Percentiles rank a stretch among this genome's conserved stretches.
Conservation (phyloP, 2,113 vertebrate species). For the Delphinus delphis region DNA sequence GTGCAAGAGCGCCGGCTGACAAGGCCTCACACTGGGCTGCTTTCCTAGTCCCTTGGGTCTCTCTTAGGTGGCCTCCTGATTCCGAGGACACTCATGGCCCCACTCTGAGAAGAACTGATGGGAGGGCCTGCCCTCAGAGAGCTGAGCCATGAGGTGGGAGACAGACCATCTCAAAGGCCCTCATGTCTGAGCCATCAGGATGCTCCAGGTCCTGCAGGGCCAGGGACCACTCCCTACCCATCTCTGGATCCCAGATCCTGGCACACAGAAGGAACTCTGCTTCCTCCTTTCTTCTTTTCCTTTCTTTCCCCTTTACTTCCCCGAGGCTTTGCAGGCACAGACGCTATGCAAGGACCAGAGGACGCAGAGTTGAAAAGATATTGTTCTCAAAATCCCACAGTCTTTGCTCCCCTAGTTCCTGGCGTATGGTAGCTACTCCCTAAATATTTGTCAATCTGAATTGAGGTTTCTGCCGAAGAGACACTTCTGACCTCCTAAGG, state of each 20-base stretch:
- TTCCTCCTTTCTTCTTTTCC: neutral
- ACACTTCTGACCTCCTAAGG: neutral
- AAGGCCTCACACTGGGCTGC: neutral
- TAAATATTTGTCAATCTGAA: neutral
- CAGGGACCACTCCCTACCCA: neutral
- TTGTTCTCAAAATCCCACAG: neutral
- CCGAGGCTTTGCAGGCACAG: neutral
- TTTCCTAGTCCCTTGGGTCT: neutral
- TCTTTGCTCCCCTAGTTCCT: neutral
- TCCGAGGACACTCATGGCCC: neutral
- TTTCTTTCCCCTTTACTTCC: neutral
- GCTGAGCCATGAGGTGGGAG: neutral
- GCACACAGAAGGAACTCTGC: neutral
- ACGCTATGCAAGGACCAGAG: neutral
- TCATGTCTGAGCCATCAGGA: neutral
- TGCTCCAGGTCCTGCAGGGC: neutral
- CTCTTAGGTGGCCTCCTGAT: neutral
- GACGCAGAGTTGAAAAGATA: neutral
- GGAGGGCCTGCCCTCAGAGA: neutral
- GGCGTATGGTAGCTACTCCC: neutral
- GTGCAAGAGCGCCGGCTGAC: neutral
- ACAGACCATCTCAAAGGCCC: neutral
- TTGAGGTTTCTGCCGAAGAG: neutral
- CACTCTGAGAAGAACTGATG: neutral
- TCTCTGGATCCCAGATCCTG: neutral